A percentile compares a stretch with the other conserved stretches of the same genome.
phyloP scores from a whole-genome alignment of 2,797 vertebrate species.

The Furcifer pardalis region DNA sequence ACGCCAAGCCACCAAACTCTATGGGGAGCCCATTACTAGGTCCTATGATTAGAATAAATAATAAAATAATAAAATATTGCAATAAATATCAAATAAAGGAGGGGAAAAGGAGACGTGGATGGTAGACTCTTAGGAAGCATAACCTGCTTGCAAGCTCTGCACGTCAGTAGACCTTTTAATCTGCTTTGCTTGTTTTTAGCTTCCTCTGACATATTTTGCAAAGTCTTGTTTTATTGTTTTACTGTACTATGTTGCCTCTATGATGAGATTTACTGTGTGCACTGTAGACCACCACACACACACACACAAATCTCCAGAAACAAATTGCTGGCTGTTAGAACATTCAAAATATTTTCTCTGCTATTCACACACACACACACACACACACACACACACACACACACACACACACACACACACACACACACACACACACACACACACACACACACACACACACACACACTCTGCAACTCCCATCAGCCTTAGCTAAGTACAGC shows the following conservation, averaged over 20 bases:
- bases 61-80: constrained; percentile 5
- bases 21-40: constrained; percentile 62
- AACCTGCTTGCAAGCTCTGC: not conserved
- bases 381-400: too few relatives aligned
- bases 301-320: not conserved
- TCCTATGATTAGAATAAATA: constrained; percentile 22
- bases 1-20: constrained; percentile 63
- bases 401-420: too few relatives aligned
- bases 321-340: not conserved
- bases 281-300: not conserved
- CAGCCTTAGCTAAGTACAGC: too few relatives aligned
- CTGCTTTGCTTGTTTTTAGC: not conserved
- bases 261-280: not conserved
- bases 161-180: not conserved
- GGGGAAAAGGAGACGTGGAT: not conserved
- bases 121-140: not conserved
- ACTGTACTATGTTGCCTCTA: not conserved
- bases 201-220: not conserved
- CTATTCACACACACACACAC: too few relatives aligned
- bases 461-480: too few relatives aligned
- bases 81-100: constrained; percentile 12
- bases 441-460: too few relatives aligned
- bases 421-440: too few relatives aligned
- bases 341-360: not conserved
- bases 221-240: not conserved